These are phyloP conservation scores for Chaetoderma sp. DNA, from an alignment of 2,888 invertebrate species.

Conservation along the genomic window DNA sequence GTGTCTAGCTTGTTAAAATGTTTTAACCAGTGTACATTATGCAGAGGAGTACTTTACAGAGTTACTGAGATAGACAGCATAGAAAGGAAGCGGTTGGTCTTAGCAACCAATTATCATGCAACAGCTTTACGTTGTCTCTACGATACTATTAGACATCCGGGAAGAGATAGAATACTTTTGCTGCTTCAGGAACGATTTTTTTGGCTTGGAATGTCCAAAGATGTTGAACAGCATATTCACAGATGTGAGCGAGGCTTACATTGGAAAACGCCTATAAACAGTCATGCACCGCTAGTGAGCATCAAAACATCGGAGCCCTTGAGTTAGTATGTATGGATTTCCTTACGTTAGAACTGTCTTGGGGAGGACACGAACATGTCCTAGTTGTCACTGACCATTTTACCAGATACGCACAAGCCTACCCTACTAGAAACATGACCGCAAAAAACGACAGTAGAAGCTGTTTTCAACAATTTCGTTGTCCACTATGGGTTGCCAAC, in stretches of 20 bases:
- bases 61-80: neutral
- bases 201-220: no score
- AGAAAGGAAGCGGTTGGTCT: slow-evolving; percentile 11
- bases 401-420: slow-evolving; percentile 24
- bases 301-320: no score
- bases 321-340: no score
- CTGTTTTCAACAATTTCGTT: slow-evolving; percentile 14
- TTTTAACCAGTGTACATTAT: slow-evolving; percentile 12
- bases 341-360: slow-evolving; percentile 19
- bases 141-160: slow-evolving; percentile 17
- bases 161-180: slow-evolving; percentile 19
- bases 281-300: no score
- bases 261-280: no score
- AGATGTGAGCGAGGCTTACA: no score
- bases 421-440: no score
- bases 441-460: slow-evolving; percentile 29
- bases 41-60: slow-evolving; percentile 17
- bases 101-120: slow-evolving; percentile 8
- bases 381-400: no score
- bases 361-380: slow-evolving; percentile 11
- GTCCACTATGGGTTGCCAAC: no score
- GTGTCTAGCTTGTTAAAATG: no score
- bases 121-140: slow-evolving; percentile 19
- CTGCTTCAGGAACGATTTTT: no score
- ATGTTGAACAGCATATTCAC: no score